Conservation (phyloP, 2,113 vertebrate genomes). For the Oncorhynchus keta region DNA sequence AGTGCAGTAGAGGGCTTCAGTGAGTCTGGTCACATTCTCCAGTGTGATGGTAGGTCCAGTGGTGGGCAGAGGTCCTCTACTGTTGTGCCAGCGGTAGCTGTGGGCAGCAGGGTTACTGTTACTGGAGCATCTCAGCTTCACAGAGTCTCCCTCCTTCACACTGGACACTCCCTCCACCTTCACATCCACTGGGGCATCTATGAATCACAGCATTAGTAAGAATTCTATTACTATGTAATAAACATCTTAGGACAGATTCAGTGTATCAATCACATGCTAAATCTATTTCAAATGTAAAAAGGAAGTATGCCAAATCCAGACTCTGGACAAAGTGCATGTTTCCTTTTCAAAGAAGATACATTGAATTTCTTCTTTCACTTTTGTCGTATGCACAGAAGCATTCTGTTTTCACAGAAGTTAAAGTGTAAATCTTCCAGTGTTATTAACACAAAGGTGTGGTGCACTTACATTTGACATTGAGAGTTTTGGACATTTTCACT, state of each 20-base stretch:
- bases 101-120: constrained; percentile 53
- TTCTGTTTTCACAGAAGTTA: background rate
- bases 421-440: background rate
- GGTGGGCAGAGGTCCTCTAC: constrained; percentile 19
- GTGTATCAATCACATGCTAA: too few relatives aligned
- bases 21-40: constrained; percentile 52
- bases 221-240: background rate
- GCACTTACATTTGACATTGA: constrained; percentile 66
- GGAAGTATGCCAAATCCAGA: background rate
- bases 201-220: background rate
- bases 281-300: background rate
- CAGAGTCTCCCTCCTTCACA: constrained; percentile 54
- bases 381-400: too few relatives aligned
- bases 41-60: constrained; percentile 26
- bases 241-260: background rate
- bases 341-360: background rate
- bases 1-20: constrained; percentile 51
- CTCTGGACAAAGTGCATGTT: background rate
- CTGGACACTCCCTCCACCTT: constrained; percentile 18
- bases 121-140: constrained; percentile 55
- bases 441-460: background rate
- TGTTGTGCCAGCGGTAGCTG: constrained; percentile 52
- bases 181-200: constrained; percentile 62
- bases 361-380: background rate
- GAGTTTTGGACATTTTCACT: background rate